These are phyloP conservation scores for Lingula anatina DNA, from an alignment of 2,888 invertebrate genomes.

Conservation along the genomic window DNA sequence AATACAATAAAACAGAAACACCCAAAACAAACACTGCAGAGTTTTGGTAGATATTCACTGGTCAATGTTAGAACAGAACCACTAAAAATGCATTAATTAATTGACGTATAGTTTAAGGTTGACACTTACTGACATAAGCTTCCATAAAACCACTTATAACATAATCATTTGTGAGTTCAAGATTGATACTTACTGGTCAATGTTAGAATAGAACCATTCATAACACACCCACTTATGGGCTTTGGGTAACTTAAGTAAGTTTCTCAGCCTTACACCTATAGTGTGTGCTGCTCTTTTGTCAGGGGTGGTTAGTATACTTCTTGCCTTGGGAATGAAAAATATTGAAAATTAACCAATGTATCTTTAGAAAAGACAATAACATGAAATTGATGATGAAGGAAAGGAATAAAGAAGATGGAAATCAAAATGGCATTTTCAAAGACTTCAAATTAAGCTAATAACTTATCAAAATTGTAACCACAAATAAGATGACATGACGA, in stretches of 20 bases:
- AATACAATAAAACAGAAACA: too few species aligned
- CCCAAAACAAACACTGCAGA: too few species aligned
- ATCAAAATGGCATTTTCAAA: too few species aligned
- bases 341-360: background rate
- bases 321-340: constrained; percentile 7
- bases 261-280: constrained; percentile 74
- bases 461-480: too few species aligned
- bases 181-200: constrained; percentile 77
- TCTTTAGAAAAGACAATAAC: background rate
- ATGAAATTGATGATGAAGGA: background rate
- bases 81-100: constrained; percentile 99
- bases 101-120: too few species aligned
- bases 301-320: constrained; percentile 18
- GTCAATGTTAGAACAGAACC: constrained; percentile 99
- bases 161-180: too few species aligned
- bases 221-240: constrained; percentile 99
- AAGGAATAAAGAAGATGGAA: background rate
- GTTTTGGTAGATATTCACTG: too few species aligned
- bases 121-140: too few species aligned
- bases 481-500: too few species aligned
- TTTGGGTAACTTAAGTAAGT: constrained; percentile 92
- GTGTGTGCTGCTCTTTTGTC: constrained; percentile 84
- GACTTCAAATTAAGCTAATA: too few species aligned
- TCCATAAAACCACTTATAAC: too few species aligned
- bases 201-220: constrained; percentile 99